Evolutionary conservation across 2,888 invertebrate species (phyloP).

Genomic region (Andrena camellia): DNA sequence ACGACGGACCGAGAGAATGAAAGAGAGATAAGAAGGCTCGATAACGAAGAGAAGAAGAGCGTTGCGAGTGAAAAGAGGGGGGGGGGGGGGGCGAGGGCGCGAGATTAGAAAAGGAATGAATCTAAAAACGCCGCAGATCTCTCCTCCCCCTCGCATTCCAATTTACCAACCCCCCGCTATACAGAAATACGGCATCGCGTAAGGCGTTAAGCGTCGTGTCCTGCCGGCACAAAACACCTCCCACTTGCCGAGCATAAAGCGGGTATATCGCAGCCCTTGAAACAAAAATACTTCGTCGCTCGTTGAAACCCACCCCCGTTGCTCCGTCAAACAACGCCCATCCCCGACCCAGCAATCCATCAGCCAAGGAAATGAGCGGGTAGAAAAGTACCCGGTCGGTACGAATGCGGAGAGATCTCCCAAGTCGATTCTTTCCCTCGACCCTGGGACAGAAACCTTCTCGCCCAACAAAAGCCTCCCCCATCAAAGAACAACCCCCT

Average conservation of each 20-base stretch:
- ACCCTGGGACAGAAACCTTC: background rate
- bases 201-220: too few species aligned
- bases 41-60: conserved; percentile 39
- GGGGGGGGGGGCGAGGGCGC: background rate
- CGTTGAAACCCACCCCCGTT: too few species aligned
- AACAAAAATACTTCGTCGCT: too few species aligned
- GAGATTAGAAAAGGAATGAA: conserved; percentile 1
- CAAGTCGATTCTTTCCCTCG: conserved; percentile 5
- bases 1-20: conserved; percentile 51
- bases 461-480: background rate
- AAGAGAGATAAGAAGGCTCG: conserved; percentile 58
- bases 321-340: too few species aligned
- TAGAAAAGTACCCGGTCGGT: background rate
- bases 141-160: background rate
- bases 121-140: conserved; percentile 13
- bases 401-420: background rate
- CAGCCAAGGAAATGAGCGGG: background rate
- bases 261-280: too few species aligned
- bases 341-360: background rate
- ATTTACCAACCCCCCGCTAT: background rate
- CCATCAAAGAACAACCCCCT: conserved; percentile 4
- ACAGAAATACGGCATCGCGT: too few species aligned
- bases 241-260: too few species aligned
- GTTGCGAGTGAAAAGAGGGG: background rate
- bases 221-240: too few species aligned